Base-by-base conservation (phyloP, 2,797 vertebrate species). In the Spea hammondii region DNA sequence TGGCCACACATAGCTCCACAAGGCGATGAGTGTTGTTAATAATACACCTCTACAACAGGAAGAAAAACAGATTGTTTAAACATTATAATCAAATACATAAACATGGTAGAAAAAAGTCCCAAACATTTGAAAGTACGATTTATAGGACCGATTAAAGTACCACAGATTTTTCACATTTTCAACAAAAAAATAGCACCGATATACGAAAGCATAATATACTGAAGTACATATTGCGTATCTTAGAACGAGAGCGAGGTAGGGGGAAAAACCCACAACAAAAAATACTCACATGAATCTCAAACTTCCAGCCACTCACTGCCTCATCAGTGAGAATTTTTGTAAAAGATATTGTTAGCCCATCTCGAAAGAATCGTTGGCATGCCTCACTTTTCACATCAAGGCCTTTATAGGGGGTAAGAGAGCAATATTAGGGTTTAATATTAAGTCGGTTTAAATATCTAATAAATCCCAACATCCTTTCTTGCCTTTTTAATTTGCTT, bases 341-440 rank as follows among this genome's bases (percentile, higher is more conserved):
- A 88, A 99, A 99, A 83, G 98, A 99, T 92, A 99, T 98, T 86
- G 98, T 99, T 87, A 99, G 87, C 82, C 98, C 98, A 91, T 99
- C 98, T 88, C 98, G 92, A 89, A 99, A 99, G 94, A 99, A 99
- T 91, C 98, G 94, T 90, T 99, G 98, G 91, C 97, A 99, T 51
- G 98, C 96, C 94, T 99, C 98, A 88, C 98, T 98, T 93, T 99
- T 99, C 86, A 99, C 95, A 94, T 99, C 98, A 88, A 99, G 94
- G 89, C 97, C 98, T 99, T 80, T 76, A 53, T 3, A 32, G 32
- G 32, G 32, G 32, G 32, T 32, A 32, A 32, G 32, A 32, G 32
- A 32, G 32, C 32, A 32, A 32, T 32, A 32, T 32, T 32, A 32
- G 32, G 2, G 32, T 32, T 32, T 32, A 32, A 32, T 32, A 32